Conservation (phyloP, 2,888 invertebrate genomes). For the Phengaris alcon region DNA sequence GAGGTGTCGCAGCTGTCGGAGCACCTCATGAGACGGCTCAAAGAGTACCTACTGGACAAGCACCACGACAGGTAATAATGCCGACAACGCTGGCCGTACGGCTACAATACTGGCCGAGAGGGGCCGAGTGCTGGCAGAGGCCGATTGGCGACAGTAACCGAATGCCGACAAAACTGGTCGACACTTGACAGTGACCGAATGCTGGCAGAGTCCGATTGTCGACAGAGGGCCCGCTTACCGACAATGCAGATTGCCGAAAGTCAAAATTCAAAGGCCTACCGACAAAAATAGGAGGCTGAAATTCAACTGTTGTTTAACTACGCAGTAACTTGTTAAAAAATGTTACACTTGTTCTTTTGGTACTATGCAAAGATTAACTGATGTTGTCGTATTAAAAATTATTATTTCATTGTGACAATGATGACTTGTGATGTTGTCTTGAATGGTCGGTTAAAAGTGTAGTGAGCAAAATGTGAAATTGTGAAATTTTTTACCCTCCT, state of each 20-base stretch:
- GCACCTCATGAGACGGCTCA: conserved; percentile 87
- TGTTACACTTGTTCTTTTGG: neutral
- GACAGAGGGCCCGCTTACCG: neutral
- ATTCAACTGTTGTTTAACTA: neutral
- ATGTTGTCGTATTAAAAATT: neutral
- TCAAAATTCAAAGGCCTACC: neutral
- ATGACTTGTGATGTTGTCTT: neutral
- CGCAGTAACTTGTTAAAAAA: neutral
- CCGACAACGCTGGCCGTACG: neutral
- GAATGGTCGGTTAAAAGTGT: neutral
- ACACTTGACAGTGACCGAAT: neutral
- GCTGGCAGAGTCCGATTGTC: neutral
- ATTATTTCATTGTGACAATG: neutral
- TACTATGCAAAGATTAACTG: neutral
- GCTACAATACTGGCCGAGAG: neutral
- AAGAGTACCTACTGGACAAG: conserved; percentile 87
- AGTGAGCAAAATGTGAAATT: neutral
- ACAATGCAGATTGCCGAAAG: neutral
- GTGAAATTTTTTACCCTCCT: neutral
- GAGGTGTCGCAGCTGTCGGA: conserved; percentile 91
- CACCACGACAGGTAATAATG: conserved; percentile 75
- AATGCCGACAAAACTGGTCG: neutral
- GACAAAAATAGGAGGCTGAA: neutral
- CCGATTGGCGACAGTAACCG: neutral
- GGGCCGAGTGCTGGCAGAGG: neutral